Conservation (phyloP, 35 echinoderm and acorn worm genomes). For the Ophiothrix spiculata region DNA sequence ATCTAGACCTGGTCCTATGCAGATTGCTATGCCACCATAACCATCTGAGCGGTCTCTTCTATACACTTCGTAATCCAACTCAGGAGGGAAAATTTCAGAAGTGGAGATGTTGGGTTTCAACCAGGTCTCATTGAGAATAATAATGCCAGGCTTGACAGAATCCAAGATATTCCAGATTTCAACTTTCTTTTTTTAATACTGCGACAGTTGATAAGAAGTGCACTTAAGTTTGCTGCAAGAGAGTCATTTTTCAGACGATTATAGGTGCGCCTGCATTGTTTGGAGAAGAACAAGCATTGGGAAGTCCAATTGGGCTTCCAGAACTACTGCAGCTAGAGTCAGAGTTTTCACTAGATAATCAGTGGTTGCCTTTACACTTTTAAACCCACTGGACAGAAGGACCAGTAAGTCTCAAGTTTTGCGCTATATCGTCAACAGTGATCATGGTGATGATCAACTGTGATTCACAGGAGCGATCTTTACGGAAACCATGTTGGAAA, state of each 20-base stretch:
- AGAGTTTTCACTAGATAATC: no score
- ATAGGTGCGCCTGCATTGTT: no score
- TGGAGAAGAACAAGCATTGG: no score
- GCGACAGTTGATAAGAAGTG: neutral
- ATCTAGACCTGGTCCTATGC: neutral
- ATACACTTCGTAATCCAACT: constrained; percentile 23
- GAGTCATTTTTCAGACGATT: no score
- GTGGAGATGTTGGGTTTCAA: constrained; percentile 9
- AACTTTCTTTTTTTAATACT: constrained; percentile 10
- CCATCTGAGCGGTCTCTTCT: constrained; percentile 8
- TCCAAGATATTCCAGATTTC: constrained; percentile 27
- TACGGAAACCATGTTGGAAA: constrained; percentile 23
- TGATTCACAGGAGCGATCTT: constrained; percentile 6
- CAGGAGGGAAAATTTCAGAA: constrained; percentile 20
- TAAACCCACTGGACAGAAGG: no score
- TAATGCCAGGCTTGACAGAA: constrained; percentile 18
- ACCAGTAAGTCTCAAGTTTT: no score
- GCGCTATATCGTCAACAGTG: constrained; percentile 2
- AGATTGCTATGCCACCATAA: constrained; percentile 9
- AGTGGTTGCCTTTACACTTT: no score
- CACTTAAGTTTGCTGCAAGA: no score
- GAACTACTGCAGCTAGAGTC: no score
- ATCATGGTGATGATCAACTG: no score
- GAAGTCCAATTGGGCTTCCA: no score
- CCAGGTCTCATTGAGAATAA: constrained; percentile 33